phyloP scores from a whole-genome alignment of 2,797 vertebrate species.

The Varecia variegata region DNA sequence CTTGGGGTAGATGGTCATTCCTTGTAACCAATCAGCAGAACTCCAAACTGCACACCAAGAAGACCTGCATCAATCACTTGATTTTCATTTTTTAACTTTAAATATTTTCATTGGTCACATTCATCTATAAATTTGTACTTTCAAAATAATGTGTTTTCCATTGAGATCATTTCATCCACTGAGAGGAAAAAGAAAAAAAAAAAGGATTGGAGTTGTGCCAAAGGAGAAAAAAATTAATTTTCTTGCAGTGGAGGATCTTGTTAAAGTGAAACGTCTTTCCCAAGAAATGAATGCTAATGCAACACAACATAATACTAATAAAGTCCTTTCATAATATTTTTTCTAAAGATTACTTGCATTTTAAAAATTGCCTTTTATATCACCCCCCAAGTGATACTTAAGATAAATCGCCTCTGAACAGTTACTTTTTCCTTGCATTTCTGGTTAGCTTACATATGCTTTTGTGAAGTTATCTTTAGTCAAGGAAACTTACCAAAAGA shows the following conservation, averaged over 20 bases:
- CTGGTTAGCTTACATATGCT: background rate
- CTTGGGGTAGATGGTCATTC: background rate
- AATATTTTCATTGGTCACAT: slow-evolving; percentile 84
- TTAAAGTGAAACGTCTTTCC: slow-evolving; percentile 61
- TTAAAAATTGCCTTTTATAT: slow-evolving; percentile 45
- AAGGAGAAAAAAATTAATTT: slow-evolving; percentile 75
- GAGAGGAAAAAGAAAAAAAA: background rate
- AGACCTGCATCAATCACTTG: slow-evolving; percentile 84
- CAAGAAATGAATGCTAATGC: slow-evolving; percentile 44
- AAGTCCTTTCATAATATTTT: slow-evolving; percentile 37
- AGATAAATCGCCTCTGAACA: background rate
- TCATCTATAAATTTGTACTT: slow-evolving; percentile 88
- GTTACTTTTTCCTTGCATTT: background rate
- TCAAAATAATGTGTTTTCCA: slow-evolving; percentile 88
- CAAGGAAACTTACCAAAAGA: background rate
- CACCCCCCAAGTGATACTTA: background rate
- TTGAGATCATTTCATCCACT: slow-evolving; percentile 87
- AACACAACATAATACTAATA: slow-evolving; percentile 32
- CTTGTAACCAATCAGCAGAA: slow-evolving; percentile 47
- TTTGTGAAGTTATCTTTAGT: slow-evolving; percentile 22
- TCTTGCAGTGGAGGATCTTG: slow-evolving; percentile 45
- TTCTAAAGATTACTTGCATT: slow-evolving; percentile 54
- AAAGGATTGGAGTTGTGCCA: slow-evolving; percentile 52
- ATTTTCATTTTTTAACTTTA: slow-evolving; percentile 87
- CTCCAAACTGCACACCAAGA: slow-evolving; percentile 86